Base-by-base conservation (phyloP, 2,797 vertebrate genomes). In the Sebastes taczanowskii region DNA sequence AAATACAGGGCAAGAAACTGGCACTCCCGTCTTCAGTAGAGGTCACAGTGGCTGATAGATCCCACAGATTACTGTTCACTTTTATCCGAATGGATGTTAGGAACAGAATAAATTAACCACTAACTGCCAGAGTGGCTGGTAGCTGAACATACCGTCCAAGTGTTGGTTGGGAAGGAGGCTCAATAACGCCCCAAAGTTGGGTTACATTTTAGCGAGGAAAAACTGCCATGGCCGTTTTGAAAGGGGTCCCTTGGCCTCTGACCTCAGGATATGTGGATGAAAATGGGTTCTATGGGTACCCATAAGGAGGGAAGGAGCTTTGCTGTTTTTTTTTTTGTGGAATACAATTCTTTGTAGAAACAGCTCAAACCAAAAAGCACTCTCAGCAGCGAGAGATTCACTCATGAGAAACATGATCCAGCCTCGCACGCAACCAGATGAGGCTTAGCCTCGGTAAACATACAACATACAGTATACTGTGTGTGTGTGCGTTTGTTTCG, bases 351-450 rank as follows among this genome's bases (percentile, higher is more conserved):
- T 84, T 59, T 61, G 56, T 68, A 58, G 81, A 87, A 84, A 81
- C 14, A 49, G 74, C 49, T 91, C 74, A 81, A 77, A 70, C 30
- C 75, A 65, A 74, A 74, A 32, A 69, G 59, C 35, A 2, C 65
- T 83, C 82, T 73, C 49, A 80, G 53, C 72, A 61, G 34, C 23
- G 30, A 79, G 58, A 85, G 78, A 90, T 90, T 81, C 71, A 78
- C 82, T 94, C 90, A 91, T 83, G 81, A 85, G 82, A 87, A 85
- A 88, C 60, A 60, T 70, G 85, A 92, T 90, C 74, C 66, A 53
- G 74, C 77, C 74, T 85, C 52, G 70, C 74, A 81, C 20, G 27
- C 80, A 88, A 82, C 85, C 94, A 91, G 85, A 92, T 88, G 87
- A 85, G 71, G 82, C 74, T 91, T 79, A 82, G 80, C 42, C 76